Conservation (phyloP, 2,113 vertebrate species). For the Podarcis muralis region DNA sequence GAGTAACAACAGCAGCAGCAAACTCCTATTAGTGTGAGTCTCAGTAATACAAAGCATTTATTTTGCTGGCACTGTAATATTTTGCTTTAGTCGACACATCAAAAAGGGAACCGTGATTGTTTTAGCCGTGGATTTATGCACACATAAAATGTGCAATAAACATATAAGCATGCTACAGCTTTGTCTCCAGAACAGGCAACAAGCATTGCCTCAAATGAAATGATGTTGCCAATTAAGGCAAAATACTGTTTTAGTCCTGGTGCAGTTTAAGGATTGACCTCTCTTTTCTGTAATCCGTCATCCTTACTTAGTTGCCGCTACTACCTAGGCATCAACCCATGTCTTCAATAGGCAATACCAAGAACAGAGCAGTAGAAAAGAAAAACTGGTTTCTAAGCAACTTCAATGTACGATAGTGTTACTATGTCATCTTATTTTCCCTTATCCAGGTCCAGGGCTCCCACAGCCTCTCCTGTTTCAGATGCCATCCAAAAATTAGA, state of each 20-base stretch:
- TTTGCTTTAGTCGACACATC: not conserved
- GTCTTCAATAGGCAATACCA: not conserved
- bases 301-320: not conserved
- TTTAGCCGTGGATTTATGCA: not conserved
- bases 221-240: not conserved
- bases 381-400: not conserved
- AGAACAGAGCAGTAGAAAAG: not conserved
- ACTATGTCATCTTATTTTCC: too few species aligned
- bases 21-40: not conserved
- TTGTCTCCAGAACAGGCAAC: constrained; percentile 47
- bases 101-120: not conserved
- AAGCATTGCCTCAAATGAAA: constrained; percentile 18
- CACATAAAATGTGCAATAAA: not conserved
- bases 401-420: not conserved
- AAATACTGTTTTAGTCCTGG: not conserved
- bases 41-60: not conserved
- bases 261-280: not conserved
- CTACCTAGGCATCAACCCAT: not conserved
- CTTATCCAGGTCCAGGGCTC: too few species aligned
- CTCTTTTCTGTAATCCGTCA: not conserved
- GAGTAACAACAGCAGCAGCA: constrained; percentile 30
- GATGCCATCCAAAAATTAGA: too few species aligned
- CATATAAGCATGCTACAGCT: constrained; percentile 24
- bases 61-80: not conserved
- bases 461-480: too few species aligned